Conservation (phyloP, 53 echinoderm and acorn worm genomes). For the Echinometra lucunter region DNA sequence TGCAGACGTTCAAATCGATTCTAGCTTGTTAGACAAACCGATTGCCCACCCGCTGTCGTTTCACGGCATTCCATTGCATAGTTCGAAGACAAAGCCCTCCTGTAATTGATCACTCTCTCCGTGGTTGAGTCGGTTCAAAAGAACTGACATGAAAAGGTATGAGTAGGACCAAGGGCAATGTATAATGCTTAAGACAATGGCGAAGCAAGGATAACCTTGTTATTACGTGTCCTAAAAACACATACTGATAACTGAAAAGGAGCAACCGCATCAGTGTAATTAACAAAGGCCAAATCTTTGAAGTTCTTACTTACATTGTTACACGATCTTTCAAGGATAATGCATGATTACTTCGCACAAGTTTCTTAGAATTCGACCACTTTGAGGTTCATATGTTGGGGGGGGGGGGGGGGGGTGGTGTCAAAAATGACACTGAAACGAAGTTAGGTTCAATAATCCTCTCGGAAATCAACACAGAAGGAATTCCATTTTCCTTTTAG, state of each 20-base stretch:
- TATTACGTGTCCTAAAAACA: constrained; percentile 28
- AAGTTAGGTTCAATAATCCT: background rate
- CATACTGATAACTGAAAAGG: background rate
- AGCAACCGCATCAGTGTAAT: background rate
- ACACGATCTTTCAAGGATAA: background rate
- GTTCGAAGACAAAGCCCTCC: constrained; percentile 21
- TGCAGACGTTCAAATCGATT: constrained; percentile 20
- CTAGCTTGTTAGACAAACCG: constrained; percentile 54
- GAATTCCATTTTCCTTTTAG: background rate
- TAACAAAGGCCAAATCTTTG: background rate
- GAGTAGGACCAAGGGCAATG: constrained; percentile 28
- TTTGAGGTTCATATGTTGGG: background rate
- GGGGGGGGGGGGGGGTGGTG: too few relatives aligned
- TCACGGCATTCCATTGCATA: constrained; percentile 37
- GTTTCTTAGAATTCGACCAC: background rate
- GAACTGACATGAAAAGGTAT: constrained; percentile 11
- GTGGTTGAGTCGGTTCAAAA: background rate
- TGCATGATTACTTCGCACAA: background rate
- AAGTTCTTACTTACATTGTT: constrained; percentile 25
- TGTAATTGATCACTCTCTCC: background rate
- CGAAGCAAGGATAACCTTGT: background rate
- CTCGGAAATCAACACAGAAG: background rate
- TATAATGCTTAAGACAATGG: background rate
- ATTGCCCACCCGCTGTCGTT: constrained; percentile 34
- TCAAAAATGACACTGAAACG: background rate